Percentiles rank a stretch among this genome's conserved stretches.
Evolutionary conservation across 1,140 invertebrate genomes (phyloP).

Genomic region (Achroia grisella): DNA sequence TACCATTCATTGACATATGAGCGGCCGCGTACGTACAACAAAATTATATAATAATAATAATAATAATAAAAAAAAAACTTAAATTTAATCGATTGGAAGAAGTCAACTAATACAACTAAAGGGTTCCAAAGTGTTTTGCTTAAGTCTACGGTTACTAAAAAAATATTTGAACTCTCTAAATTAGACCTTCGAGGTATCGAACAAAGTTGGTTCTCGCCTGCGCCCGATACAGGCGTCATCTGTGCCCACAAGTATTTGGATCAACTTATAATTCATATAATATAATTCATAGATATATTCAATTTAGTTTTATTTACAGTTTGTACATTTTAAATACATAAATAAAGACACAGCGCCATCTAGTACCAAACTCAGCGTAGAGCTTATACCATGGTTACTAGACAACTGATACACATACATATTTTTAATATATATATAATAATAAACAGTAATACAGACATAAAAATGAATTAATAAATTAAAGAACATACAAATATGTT

Average conservation of each 20-base stretch:
- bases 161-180: slow-evolving; percentile 42
- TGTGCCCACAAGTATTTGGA: not conserved
- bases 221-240: slow-evolving; percentile 4
- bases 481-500: too few relatives aligned
- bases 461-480: too few relatives aligned
- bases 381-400: too few relatives aligned
- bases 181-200: slow-evolving; percentile 3
- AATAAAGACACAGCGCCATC: too few relatives aligned
- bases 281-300: not conserved
- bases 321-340: too few relatives aligned
- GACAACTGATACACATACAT: too few relatives aligned
- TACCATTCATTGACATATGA: slow-evolving; percentile 5
- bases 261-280: not conserved
- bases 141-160: slow-evolving; percentile 48
- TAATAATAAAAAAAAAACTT: slow-evolving; percentile 50
- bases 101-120: slow-evolving; percentile 53
- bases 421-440: too few relatives aligned
- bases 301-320: too few relatives aligned
- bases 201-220: not conserved
- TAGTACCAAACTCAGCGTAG: too few relatives aligned
- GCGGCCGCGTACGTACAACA: slow-evolving; percentile 33
- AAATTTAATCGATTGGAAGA: slow-evolving; percentile 58
- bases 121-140: slow-evolving; percentile 14
- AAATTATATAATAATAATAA: slow-evolving; percentile 30
- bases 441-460: too few relatives aligned